Base-by-base conservation (phyloP, 2,888 invertebrate genomes). In the Macroteleia sp. region DNA sequence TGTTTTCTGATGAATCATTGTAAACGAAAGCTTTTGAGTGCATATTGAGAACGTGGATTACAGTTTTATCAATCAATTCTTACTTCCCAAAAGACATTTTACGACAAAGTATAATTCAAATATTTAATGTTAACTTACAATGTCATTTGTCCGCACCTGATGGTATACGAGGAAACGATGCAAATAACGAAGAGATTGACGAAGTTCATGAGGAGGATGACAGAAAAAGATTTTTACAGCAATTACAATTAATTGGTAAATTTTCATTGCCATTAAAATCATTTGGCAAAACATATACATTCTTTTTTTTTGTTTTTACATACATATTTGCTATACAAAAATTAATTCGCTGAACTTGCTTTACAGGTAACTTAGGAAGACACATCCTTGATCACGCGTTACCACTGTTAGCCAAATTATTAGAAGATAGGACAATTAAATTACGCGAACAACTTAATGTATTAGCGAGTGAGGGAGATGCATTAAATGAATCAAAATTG, bases 121-220 rank as follows among this genome's bases (percentile, higher is more conserved):
- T 97, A 78, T 97, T 97, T 88, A 95, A 96, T 89, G 94, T 94
- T 1, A 97, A 96, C 88, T 91, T 97, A 44, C 95, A 95, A 85
- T 95, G 95, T 85, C 95, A 97, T 90, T 92, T 98, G 76, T 95
- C 96, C 5, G 95, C 96, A 0, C 97, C 97, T 0, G 96, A 97
- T 88, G 97, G 96, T 20, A 92, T 92, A 39, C 92, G 95, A 81
- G 86, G 86, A 4, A 88, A 88, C 22, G 91, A 92, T 22, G 85
- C 90, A 16, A 91, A 92, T 36, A 91, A 90, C 3, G 93, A 93
- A 76, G 95, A 95, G 82, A 93, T 95, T 48, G 93, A 93, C 67
- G 94, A 94, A 70, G n/a, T n/a, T n/a, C 91, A 91, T 19, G 95
- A 95, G 86, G 95, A 95, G 83, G 93, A 93, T 83, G 96, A 96